phyloP scores from a whole-genome alignment of 2,888 invertebrate genomes.

The Orchesella flavescens region DNA sequence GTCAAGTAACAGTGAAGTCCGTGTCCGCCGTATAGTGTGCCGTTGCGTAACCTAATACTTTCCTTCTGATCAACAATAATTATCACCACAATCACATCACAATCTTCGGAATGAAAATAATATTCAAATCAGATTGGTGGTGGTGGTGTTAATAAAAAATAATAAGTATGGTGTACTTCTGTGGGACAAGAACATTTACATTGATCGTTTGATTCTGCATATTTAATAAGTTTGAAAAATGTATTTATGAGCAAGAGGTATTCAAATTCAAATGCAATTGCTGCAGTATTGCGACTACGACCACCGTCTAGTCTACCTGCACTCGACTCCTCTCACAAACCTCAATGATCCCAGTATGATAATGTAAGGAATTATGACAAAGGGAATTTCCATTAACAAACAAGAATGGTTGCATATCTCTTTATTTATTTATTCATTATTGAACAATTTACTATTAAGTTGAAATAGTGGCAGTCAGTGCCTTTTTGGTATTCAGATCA shows the following conservation, averaged over 20 bases:
- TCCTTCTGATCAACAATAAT: constrained; percentile 36
- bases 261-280: too few relatives aligned
- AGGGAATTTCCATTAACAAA: constrained; percentile 19
- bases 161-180: too few relatives aligned
- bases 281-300: too few relatives aligned
- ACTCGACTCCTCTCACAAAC: too few relatives aligned
- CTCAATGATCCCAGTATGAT: background rate
- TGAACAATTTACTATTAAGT: background rate
- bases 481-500: constrained; percentile 56
- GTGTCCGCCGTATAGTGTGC: constrained; percentile 22
- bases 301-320: too few relatives aligned
- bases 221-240: too few relatives aligned
- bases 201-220: too few relatives aligned
- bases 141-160: constrained; percentile 37
- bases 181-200: too few relatives aligned
- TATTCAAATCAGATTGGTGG: constrained; percentile 48
- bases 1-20: constrained; percentile 26
- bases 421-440: background rate
- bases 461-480: constrained; percentile 54
- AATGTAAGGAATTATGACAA: constrained; percentile 1
- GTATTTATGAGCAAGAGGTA: too few relatives aligned
- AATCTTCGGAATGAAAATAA: constrained; percentile 43
- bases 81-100: constrained; percentile 38
- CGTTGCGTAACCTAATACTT: constrained; percentile 52
- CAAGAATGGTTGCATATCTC: background rate